phyloP scores from a whole-genome alignment of 2,888 invertebrate species.

The Liodrosophila aerea region DNA sequence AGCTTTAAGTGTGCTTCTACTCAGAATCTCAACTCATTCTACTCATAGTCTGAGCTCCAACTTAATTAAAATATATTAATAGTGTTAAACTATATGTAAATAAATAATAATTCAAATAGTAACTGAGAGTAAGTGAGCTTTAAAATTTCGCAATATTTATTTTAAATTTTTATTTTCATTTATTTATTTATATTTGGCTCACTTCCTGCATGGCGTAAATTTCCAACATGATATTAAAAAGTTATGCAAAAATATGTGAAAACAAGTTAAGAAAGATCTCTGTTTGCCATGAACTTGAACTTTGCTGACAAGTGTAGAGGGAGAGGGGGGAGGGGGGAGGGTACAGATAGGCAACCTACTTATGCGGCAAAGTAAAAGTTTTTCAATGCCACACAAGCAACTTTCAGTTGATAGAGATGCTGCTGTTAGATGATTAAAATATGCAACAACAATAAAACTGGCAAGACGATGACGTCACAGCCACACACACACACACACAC shows the following conservation, averaged over 20 bases:
- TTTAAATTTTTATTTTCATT: too few relatives aligned
- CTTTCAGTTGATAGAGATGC: conserved; percentile 42
- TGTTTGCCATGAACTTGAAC: conserved; percentile 56
- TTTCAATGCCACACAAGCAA: conserved; percentile 63
- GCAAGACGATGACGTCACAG: conserved; percentile 47
- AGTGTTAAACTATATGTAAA: too few relatives aligned
- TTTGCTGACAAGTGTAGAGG: conserved; percentile 17
- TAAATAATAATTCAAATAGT: too few relatives aligned
- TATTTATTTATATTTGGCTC: too few relatives aligned
- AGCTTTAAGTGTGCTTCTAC: too few relatives aligned
- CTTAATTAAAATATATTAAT: too few relatives aligned
- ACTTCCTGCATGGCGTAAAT: too few relatives aligned
- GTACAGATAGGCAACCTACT: conserved; percentile 54
- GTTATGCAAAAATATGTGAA: conserved; percentile 5
- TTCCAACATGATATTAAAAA: background rate
- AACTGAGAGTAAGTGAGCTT: too few relatives aligned
- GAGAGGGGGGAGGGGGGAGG: background rate
- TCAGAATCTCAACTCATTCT: too few relatives aligned
- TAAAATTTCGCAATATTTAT: too few relatives aligned
- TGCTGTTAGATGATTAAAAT: conserved; percentile 16
- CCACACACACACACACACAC: too few relatives aligned
- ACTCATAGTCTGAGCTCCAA: too few relatives aligned
- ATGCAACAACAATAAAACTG: conserved; percentile 6
- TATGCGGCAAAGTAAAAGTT: conserved; percentile 63
- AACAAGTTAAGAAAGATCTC: conserved; percentile 17